phyloP scores from a whole-genome alignment of 92 coral and sea anemone genomes.

The Actinernus sp. region DNA sequence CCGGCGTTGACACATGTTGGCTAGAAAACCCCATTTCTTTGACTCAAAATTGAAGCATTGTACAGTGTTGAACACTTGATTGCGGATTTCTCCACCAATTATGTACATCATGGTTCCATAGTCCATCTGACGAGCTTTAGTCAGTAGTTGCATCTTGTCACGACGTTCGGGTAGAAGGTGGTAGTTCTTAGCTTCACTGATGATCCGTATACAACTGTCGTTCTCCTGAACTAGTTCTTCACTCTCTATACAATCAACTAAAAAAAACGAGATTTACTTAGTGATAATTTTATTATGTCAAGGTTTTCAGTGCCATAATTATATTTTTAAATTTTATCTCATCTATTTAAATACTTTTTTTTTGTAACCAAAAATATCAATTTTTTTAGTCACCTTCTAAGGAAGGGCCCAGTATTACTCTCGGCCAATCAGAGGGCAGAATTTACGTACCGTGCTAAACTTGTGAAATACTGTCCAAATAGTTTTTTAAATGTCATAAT shows the following conservation, averaged over 20 bases:
- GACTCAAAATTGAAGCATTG: constrained; percentile 82
- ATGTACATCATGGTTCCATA: constrained; percentile 76
- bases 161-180: constrained; percentile 93
- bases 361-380: no score
- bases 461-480: no score
- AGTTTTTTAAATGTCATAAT: no score
- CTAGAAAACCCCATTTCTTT: constrained; percentile 72
- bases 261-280: neutral
- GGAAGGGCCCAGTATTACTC: no score
- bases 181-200: constrained; percentile 91
- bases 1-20: constrained; percentile 85
- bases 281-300: neutral
- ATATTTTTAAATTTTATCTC: no score
- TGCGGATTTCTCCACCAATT: constrained; percentile 94
- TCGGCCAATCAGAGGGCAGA: no score
- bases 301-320: neutral
- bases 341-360: no score
- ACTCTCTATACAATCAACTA: constrained; percentile 95
- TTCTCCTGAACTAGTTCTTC: constrained; percentile 78
- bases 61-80: constrained; percentile 87
- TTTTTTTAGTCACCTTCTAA: no score
- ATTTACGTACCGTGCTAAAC: no score
- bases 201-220: constrained; percentile 80
- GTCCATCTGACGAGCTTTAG: constrained; percentile 75
- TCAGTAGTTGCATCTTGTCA: constrained; percentile 57